These are phyloP conservation scores for Phalacrocorax aristotelis DNA, from an alignment of 2,113 vertebrate genomes.

Conservation along the genomic window DNA sequence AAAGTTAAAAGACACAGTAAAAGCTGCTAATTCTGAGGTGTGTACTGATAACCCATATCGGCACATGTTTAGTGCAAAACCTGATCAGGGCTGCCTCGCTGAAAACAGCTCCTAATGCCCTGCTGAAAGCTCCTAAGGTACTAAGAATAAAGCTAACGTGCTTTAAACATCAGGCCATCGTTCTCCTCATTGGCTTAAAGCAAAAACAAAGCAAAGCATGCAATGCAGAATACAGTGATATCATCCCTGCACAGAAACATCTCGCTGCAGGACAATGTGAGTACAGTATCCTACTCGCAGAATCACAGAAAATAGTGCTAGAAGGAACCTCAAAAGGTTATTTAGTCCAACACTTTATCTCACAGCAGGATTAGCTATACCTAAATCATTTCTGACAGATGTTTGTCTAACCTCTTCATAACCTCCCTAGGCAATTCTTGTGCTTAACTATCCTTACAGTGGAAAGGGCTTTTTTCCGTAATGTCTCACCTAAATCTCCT, in stretches of 20 bases:
- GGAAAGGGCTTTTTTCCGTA: constrained; percentile 49
- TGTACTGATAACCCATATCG: not conserved
- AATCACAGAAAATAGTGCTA: constrained; percentile 34
- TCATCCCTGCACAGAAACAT: not conserved
- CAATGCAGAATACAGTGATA: not conserved
- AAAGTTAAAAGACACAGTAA: not conserved
- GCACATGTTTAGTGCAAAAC: not conserved
- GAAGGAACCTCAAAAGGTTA: constrained; percentile 58
- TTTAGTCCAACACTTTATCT: constrained; percentile 56
- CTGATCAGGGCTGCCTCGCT: not conserved
- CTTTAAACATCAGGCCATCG: not conserved
- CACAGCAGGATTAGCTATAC: constrained; percentile 56
- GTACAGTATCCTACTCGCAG: constrained; percentile 2
- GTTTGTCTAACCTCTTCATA: constrained; percentile 71
- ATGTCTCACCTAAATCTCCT: constrained; percentile 67
- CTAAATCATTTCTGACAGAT: constrained; percentile 69
- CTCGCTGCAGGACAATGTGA: not conserved
- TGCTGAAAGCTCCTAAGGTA: not conserved
- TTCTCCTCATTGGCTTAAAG: not conserved
- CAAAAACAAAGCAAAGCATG: not conserved
- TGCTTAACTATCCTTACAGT: constrained; percentile 65
- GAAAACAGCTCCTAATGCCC: not conserved
- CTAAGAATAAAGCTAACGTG: not conserved
- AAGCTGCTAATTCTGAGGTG: not conserved
- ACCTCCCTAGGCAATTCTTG: constrained; percentile 64